Base-by-base conservation (phyloP, 1,140 invertebrate species). In the Drosophila bipectinata region DNA sequence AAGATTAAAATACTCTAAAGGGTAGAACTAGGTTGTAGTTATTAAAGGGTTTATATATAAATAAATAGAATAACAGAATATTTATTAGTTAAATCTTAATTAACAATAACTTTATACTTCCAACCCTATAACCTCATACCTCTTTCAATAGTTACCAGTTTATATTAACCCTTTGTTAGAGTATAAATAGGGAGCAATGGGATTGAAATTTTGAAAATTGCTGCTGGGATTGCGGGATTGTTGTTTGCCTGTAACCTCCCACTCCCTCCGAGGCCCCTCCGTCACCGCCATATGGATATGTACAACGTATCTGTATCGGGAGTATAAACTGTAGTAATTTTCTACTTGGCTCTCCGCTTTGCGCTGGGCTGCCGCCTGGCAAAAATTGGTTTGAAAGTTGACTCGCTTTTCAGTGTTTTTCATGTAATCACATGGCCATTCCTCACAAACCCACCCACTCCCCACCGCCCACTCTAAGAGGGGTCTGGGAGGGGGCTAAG, bases 181-280 rank as follows among this genome's bases (percentile, higher is more conserved):
- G 66, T 41, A 69, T 39, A 49, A 37, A 32, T 12, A 69, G 57
- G 34, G 56, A 56, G 49, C 44, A 28, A 9, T 77, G 75, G 75
- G 75, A 77, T 77, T 77, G 75, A 77, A 77, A 77, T 87, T 87
- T 87, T 87, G 57, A 87, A 87, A 87, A 87, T 87, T 87, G 83
- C 83, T 88, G 76, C 72, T 82, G 83, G 83, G 83, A 87, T 88
- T 87, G 78, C 82, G 82, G 78, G 76, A 87, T 78, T 84, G 75
- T 79, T 80, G 73, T 55, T 79, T 81, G 55, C 52, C 59, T 15
- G 39, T 26, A 37, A 54, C 57, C 60, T 37, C 7, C 26, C 24
- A 9, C 18, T 45, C 53, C 68, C 5, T 7, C 5, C 5, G 26
- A 5, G 5, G 32, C 56, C 21, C 37, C 32, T 52, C 37, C 24